Base-by-base conservation (phyloP, 2,797 vertebrate species). In the Emydoidea blandingii region DNA sequence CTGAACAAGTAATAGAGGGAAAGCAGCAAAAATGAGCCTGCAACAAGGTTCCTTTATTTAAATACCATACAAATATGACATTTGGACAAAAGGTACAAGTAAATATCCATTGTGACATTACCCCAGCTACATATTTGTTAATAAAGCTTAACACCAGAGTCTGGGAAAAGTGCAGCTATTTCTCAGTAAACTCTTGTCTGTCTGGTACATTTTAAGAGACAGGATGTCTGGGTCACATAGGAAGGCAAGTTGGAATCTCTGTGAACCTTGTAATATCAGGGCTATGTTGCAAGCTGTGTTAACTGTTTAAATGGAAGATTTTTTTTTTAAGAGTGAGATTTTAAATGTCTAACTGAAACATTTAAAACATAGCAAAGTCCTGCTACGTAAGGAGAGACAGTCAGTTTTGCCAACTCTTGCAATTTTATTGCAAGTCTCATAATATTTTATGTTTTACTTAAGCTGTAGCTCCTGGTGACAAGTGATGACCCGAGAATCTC, bases 131-230 rank as follows among this genome's bases (percentile, higher is more conserved):
- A 12, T 72, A 87, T 56, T 92, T 91, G 91, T 84, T 76, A 52
- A 57, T 92, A 82, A 87, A 84, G 88, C 72, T 50, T 92, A 93
- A 83, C 57, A 57, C 83, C 49, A 34, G 85, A 95, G 87, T 90
- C 95, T 97, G 95, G 91, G 94, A 95, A 95, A 96, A 97, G 93
- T 93, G 89, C 1, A 90, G 94, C 92, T 83, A 59, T 96, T 97
- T 97, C 96, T 93, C 92, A 84, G 96, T 92, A 97, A 95, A 95
- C 94, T 96, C 93, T 96, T 86, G 88, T 97, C 94, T 21, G 59
- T 94, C 95, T 97, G 94, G 95, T 95, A 95, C 96, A 94, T 95
- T 95, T 94, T 91, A 96, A 91, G 91, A 95, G 88, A 91, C 88
- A 94, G 95, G 96, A 95, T 0, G 89, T 96, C 96, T 94, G 93